Evolutionary conservation across 2,888 invertebrate species (phyloP).

Genomic region (Nyleta sp.): DNA sequence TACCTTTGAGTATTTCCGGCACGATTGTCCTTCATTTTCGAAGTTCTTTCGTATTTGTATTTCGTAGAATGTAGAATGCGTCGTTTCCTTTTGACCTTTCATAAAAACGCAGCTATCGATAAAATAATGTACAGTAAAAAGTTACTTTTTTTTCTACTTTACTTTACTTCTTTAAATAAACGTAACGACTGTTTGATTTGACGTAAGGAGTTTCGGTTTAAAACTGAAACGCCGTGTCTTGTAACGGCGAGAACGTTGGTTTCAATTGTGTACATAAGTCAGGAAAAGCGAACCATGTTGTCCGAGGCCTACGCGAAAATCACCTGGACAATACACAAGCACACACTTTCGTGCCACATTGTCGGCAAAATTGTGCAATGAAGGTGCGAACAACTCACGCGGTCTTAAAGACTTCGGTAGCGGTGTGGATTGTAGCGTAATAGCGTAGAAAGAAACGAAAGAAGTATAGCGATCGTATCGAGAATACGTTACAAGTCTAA

Average conservation of each 20-base stretch:
- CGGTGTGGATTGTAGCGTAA: constrained; percentile 18
- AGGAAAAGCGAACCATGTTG: constrained; percentile 68
- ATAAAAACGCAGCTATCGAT: too few relatives aligned
- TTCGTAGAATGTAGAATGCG: neutral
- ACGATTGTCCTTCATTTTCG: neutral
- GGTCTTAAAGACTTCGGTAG: constrained; percentile 41
- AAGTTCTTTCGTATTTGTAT: constrained; percentile 1
- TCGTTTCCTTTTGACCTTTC: too few relatives aligned
- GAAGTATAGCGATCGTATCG: constrained; percentile 29
- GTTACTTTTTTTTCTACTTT: too few relatives aligned
- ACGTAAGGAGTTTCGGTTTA: constrained; percentile 14
- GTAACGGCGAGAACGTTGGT: too few relatives aligned
- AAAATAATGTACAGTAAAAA: too few relatives aligned
- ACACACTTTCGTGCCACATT: constrained; percentile 17
- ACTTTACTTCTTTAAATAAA: too few relatives aligned
- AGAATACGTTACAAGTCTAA: constrained; percentile 22
- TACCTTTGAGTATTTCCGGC: constrained; percentile 7
- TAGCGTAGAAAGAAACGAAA: constrained; percentile 5
- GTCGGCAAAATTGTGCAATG: constrained; percentile 32
- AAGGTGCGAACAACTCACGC: constrained; percentile 6
- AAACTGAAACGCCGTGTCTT: constrained; percentile 17
- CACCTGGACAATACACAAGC: constrained; percentile 71
- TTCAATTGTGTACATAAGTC: constrained; percentile 38
- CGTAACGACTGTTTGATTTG: neutral
- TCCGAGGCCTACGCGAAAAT: constrained; percentile 72